Percentiles rank a stretch among this genome's conserved stretches.
Conservation (phyloP, 1,140 invertebrate genomes). For the Venustaconcha ellipsiformis region DNA sequence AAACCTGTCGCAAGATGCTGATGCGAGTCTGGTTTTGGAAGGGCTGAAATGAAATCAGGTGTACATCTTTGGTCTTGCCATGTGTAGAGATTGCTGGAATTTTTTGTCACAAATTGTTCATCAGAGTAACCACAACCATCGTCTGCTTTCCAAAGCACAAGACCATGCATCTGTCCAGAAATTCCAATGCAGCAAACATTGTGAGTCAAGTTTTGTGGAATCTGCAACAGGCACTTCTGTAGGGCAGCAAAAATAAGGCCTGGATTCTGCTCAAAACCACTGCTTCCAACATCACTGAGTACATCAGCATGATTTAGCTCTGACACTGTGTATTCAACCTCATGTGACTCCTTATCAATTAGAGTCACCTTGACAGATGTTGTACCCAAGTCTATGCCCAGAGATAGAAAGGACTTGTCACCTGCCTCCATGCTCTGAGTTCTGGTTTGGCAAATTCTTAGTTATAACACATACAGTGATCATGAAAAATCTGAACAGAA, state of each 20-base stretch:
- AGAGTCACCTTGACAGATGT: slow-evolving; percentile 87
- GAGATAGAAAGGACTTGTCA: slow-evolving; percentile 56
- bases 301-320: slow-evolving; percentile 77
- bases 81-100: slow-evolving; percentile 81
- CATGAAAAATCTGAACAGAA: too few species aligned
- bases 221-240: slow-evolving; percentile 80
- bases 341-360: slow-evolving; percentile 73
- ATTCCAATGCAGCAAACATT: slow-evolving; percentile 77
- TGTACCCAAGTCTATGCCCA: slow-evolving; percentile 90
- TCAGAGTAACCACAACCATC: slow-evolving; percentile 39
- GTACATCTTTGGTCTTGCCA: slow-evolving; percentile 89
- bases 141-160: slow-evolving; percentile 80
- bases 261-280: slow-evolving; percentile 86
- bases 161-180: slow-evolving; percentile 82
- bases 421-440: too few species aligned
- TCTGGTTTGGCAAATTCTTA: too few species aligned
- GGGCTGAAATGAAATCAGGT: slow-evolving; percentile 77
- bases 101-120: slow-evolving; percentile 25
- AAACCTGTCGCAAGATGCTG: slow-evolving; percentile 82
- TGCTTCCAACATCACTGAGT: slow-evolving; percentile 74
- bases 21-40: slow-evolving; percentile 76
- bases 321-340: slow-evolving; percentile 70
- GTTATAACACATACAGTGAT: too few species aligned
- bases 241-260: slow-evolving; percentile 83
- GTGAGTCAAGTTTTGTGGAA: slow-evolving; percentile 79